Percentiles rank a stretch among this genome's conserved stretches.
phyloP scores from a whole-genome alignment of 2,113 vertebrate species.

The Campylomormyrus tamandua region DNA sequence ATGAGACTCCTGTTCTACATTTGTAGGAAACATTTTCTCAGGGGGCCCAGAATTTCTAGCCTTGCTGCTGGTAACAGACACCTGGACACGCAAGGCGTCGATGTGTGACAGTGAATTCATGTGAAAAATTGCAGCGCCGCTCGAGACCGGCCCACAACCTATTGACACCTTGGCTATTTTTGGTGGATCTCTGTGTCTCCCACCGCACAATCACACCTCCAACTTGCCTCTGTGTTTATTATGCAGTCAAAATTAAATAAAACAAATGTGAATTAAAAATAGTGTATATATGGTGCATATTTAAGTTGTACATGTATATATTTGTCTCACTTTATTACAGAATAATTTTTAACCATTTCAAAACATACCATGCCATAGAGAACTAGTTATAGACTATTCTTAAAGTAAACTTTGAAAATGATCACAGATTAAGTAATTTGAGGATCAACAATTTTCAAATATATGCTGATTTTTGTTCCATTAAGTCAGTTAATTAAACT shows the following conservation, averaged over 20 bases:
- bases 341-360: neutral
- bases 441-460: neutral
- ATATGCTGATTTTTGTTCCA: neutral
- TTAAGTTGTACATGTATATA: neutral
- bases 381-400: neutral
- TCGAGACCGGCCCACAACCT: neutral
- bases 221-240: neutral
- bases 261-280: neutral
- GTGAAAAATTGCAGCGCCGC: neutral
- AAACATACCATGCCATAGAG: neutral
- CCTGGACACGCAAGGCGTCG: neutral
- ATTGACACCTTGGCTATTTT: neutral
- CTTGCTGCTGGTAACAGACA: neutral
- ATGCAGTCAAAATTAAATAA: neutral
- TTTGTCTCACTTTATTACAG: neutral
- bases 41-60: neutral
- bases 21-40: neutral
- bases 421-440: neutral
- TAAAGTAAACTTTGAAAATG: neutral
- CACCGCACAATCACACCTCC: neutral
- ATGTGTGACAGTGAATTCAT: neutral
- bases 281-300: neutral
- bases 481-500: neutral
- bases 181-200: neutral
- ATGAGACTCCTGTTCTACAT: neutral